Conservation (phyloP, 2,113 vertebrate genomes). For the Pantherophis guttatus region DNA sequence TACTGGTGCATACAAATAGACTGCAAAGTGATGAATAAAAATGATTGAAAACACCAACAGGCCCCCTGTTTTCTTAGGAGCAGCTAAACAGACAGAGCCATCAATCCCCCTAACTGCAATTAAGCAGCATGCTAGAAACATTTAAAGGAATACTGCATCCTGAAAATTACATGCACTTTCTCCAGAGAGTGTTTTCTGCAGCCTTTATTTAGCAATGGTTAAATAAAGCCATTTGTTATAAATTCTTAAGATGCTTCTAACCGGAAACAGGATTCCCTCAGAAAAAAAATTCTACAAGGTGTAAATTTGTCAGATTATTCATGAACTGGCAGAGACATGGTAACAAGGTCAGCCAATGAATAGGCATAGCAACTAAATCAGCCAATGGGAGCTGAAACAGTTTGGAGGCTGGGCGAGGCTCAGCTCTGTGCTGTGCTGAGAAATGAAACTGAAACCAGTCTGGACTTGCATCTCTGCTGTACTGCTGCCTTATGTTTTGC, state of each 20-base stretch:
- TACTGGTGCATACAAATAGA: not conserved
- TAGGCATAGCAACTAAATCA: too few relatives aligned
- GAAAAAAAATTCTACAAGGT: not conserved
- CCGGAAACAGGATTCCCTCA: not conserved
- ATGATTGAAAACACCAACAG: not conserved
- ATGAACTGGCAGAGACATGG: too few relatives aligned
- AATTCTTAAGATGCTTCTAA: not conserved
- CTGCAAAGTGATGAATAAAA: slow-evolving; percentile 1
- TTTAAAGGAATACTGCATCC: slow-evolving; percentile 13
- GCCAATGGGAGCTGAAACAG: too few relatives aligned
- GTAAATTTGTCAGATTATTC: too few relatives aligned
- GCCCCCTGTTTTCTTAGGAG: not conserved
- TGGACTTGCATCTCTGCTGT: too few relatives aligned
- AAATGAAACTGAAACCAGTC: too few relatives aligned
- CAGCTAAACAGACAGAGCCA: slow-evolving; percentile 31
- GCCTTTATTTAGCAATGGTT: not conserved
- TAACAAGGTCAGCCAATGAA: too few relatives aligned
- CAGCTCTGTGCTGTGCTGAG: too few relatives aligned
- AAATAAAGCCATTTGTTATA: slow-evolving; percentile 13
- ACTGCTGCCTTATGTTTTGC: too few relatives aligned
- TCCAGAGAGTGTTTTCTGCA: not conserved
- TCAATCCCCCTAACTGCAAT: not conserved
- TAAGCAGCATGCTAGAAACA: slow-evolving; percentile 7
- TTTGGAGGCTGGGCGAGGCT: too few relatives aligned
- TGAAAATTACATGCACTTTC: slow-evolving; percentile 23